Evolutionary conservation across 2,888 invertebrate species (phyloP).

Genomic region (Cremastinae sp.): DNA sequence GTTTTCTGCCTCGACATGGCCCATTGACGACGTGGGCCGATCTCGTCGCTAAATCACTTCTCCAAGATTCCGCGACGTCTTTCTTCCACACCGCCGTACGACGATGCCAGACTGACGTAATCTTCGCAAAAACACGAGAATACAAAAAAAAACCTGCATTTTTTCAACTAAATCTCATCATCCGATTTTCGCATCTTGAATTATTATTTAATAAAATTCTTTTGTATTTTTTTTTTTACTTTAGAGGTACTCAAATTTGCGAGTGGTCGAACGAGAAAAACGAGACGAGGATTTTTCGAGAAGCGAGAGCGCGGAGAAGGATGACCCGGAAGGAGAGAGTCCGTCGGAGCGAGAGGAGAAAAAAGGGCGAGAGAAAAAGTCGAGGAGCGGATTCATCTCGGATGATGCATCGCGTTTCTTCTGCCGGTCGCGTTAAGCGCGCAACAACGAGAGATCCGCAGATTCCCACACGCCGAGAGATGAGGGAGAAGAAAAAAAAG

Average conservation of each 20-base stretch:
- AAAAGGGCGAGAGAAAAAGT: constrained; percentile 12
- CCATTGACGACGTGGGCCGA: constrained; percentile 37
- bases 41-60: constrained; percentile 40
- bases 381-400: constrained; percentile 25
- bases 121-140: constrained; percentile 8
- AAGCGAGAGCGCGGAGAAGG: constrained; percentile 13
- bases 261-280: not conserved
- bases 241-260: not conserved
- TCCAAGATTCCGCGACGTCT: constrained; percentile 59
- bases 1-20: constrained; percentile 30
- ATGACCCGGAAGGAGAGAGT: constrained; percentile 59
- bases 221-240: not conserved
- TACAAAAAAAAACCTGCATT: constrained; percentile 13
- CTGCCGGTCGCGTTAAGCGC: not conserved
- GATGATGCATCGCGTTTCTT: constrained; percentile 4
- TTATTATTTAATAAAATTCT: not conserved
- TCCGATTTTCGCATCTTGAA: not conserved
- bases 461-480: constrained; percentile 34
- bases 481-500: constrained; percentile 7
- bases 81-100: constrained; percentile 70
- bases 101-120: constrained; percentile 57
- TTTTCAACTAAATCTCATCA: not conserved
- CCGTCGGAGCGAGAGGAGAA: constrained; percentile 30
- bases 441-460: constrained; percentile 5
- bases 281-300: constrained; percentile 6